Evolutionary conservation across 64 coral and sea anemone species (phyloP).

Genomic region (Hydrozoanthus tunicans): DNA sequence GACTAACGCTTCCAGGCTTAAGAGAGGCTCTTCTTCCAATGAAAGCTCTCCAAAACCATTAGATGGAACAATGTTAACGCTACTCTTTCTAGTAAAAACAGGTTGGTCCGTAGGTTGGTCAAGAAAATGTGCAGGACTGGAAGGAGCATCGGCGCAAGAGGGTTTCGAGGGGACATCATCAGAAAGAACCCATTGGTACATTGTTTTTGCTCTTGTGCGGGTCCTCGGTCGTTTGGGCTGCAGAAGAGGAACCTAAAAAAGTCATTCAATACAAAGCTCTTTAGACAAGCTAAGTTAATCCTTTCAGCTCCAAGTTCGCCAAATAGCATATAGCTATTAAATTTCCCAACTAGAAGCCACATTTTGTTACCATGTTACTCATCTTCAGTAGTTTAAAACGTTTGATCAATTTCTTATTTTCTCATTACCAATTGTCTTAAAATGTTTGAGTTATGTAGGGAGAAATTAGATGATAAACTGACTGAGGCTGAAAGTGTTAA

Average conservation of each 20-base stretch:
- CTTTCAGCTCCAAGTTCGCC: too few relatives aligned
- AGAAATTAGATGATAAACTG: too few relatives aligned
- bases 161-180: not conserved
- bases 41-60: not conserved
- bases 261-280: not conserved
- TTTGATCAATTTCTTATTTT: too few relatives aligned
- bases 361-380: too few relatives aligned
- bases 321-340: too few relatives aligned
- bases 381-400: too few relatives aligned
- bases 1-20: not conserved
- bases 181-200: not conserved
- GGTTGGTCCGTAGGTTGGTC: not conserved
- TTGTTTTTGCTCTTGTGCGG: not conserved
- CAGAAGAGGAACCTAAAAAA: not conserved
- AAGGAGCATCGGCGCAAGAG: not conserved
- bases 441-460: too few relatives aligned
- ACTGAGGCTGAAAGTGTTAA: too few relatives aligned
- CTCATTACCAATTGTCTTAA: too few relatives aligned
- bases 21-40: conserved; percentile 18
- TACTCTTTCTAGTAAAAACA: not conserved
- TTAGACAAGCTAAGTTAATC: not conserved
- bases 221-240: not conserved
- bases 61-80: not conserved
- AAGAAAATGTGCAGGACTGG: not conserved
- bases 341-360: too few relatives aligned